These are phyloP conservation scores for Irena cyanogastra DNA, from an alignment of 2,113 vertebrate genomes.

Conservation along the genomic window DNA sequence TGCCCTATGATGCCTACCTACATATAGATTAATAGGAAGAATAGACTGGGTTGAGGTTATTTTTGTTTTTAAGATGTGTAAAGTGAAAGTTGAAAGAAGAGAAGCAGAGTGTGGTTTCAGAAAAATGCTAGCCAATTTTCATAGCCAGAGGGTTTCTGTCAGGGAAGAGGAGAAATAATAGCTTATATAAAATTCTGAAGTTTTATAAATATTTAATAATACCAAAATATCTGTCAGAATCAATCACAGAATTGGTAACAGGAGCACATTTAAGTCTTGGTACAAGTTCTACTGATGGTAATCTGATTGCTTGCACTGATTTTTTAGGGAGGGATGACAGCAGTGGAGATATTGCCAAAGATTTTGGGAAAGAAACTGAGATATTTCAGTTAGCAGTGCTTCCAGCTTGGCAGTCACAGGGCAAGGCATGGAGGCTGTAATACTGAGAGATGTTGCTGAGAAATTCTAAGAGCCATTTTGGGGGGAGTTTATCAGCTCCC, in stretches of 20 bases:
- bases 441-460: background rate
- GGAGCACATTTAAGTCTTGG: background rate
- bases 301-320: background rate
- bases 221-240: background rate
- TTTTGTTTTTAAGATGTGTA: background rate
- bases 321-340: background rate
- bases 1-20: background rate
- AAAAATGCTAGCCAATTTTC: background rate
- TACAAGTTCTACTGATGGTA: background rate
- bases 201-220: background rate
- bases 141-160: background rate
- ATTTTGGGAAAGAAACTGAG: background rate
- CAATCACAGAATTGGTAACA: background rate
- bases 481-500: background rate
- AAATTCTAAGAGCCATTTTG: background rate
- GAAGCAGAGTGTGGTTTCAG: background rate
- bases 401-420: background rate
- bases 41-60: background rate
- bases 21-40: background rate
- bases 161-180: background rate
- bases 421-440: background rate
- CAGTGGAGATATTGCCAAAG: background rate
- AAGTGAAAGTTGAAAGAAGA: background rate
- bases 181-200: background rate
- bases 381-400: background rate